Base-by-base conservation (phyloP, 2,888 invertebrate genomes). In the Thumatha senex region DNA sequence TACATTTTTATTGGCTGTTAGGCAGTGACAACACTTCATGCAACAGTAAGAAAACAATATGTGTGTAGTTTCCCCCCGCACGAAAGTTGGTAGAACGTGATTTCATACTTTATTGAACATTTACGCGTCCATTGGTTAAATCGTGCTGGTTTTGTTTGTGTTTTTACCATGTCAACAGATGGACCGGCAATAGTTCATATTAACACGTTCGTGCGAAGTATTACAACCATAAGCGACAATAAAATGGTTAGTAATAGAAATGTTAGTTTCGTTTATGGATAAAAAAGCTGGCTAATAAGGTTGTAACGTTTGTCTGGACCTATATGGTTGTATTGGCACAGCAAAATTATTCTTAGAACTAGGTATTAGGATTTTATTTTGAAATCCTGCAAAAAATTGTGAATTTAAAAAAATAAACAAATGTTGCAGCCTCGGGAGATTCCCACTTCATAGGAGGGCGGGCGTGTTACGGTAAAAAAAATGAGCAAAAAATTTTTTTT, bases 161-260 rank as follows among this genome's bases (percentile, higher is more conserved):
- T 48, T 58, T 56, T 53, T 52, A 58, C 59, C 60, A 56, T 72
- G 68, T 81, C 83, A 84, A 92, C 94, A 97, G 98, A 97, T 95
- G 98, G 98, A 89, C 98, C 98, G 86, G 98, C 98, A 89, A 95
- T 97, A 93, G 98, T 98, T 92, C 96, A 95, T 93, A 97, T 98
- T 92, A 98, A 98, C 96, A 96, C 98, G 94, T 98, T 98, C 95
- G 97, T 98, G 92, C 94, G 98, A 94, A 98, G 96, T 95, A 97
- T 98, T 87, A 97, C 97, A 88, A 98, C 98, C 87, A 98, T 98
- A 94, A 98, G 98, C 95, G 98, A 98, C 95, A 98, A 97, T 93
- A 98, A 98, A 94, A 98, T 98, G 98, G 98, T 98, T 96, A 98
- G 98, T 97, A 87, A 63, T 11, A 40, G 18, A 38, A 34, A 48